Conservation (phyloP, 2,888 invertebrate species). For the Melinaea menophilus region DNA sequence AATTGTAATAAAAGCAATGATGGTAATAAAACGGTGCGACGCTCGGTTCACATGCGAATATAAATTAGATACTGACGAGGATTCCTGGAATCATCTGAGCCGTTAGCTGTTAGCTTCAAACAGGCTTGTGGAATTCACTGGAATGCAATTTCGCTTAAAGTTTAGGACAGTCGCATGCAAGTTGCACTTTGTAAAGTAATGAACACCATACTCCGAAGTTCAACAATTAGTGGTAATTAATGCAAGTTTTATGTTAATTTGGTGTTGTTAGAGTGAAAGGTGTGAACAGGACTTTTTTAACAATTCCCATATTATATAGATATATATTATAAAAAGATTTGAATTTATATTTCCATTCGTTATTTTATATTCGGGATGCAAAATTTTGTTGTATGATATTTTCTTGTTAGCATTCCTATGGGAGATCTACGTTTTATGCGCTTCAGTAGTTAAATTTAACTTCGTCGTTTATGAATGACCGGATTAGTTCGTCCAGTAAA, state of each 20-base stretch:
- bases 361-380: slow-evolving; percentile 9
- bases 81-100: slow-evolving; percentile 17
- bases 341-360: background rate
- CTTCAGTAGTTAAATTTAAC: slow-evolving; percentile 26
- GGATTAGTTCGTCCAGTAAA: slow-evolving; percentile 15
- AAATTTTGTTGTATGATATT: slow-evolving; percentile 10
- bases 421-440: slow-evolving; percentile 20
- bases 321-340: background rate
- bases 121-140: slow-evolving; percentile 23
- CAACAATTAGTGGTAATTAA: too few relatives aligned
- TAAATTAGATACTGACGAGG: slow-evolving; percentile 10
- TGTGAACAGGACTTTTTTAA: background rate
- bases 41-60: slow-evolving; percentile 2
- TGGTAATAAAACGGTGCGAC: background rate
- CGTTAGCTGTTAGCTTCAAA: slow-evolving; percentile 7
- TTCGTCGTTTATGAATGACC: slow-evolving; percentile 18
- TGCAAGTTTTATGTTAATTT: too few relatives aligned
- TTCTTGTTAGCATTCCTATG: slow-evolving; percentile 16
- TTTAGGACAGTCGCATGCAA: slow-evolving; percentile 7
- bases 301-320: background rate
- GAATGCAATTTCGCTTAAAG: slow-evolving; percentile 28
- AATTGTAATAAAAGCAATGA: too few relatives aligned
- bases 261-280: too few relatives aligned
- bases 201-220: background rate
- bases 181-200: background rate